Conservation (phyloP, 1,140 invertebrate genomes). For the Drosophila lowei region DNA sequence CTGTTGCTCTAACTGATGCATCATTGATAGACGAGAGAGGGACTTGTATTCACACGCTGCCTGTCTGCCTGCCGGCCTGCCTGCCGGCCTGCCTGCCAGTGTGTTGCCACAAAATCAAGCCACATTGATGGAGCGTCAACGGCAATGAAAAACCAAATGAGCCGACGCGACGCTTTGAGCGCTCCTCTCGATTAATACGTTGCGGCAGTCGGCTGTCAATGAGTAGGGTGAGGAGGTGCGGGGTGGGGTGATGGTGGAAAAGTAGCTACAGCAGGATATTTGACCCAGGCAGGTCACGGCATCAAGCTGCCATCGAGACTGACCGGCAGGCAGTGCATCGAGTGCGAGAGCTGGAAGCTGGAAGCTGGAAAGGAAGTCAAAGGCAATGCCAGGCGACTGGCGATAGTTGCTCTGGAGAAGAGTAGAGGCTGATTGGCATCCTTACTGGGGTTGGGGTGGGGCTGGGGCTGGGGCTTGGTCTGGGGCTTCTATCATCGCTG, state of each 20-base stretch:
- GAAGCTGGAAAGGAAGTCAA: constrained; percentile 30
- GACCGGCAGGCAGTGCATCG: no score
- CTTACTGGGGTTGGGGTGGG: no score
- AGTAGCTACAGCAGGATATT: no score
- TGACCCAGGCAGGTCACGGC: background rate
- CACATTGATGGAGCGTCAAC: constrained; percentile 50
- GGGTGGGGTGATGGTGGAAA: background rate
- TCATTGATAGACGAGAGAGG: constrained; percentile 55
- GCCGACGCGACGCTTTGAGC: constrained; percentile 53
- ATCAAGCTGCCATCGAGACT: no score
- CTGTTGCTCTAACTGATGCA: constrained; percentile 31
- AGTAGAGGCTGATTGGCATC: no score
- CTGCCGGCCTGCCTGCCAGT: background rate
- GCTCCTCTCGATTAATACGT: constrained; percentile 68
- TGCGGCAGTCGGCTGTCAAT: constrained; percentile 24
- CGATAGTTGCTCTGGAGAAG: no score
- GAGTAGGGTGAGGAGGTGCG: background rate
- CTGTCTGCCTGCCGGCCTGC: background rate
- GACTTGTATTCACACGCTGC: constrained; percentile 6
- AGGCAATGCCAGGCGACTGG: no score
- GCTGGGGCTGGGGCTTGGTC: no score
- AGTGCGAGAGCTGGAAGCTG: constrained; percentile 1
- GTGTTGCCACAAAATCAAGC: constrained; percentile 47
- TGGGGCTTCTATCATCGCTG: no score
- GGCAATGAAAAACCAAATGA: constrained; percentile 51